Evolutionary conservation across 2,113 vertebrate species (phyloP).

Genomic region (Triplophysa dalaica): DNA sequence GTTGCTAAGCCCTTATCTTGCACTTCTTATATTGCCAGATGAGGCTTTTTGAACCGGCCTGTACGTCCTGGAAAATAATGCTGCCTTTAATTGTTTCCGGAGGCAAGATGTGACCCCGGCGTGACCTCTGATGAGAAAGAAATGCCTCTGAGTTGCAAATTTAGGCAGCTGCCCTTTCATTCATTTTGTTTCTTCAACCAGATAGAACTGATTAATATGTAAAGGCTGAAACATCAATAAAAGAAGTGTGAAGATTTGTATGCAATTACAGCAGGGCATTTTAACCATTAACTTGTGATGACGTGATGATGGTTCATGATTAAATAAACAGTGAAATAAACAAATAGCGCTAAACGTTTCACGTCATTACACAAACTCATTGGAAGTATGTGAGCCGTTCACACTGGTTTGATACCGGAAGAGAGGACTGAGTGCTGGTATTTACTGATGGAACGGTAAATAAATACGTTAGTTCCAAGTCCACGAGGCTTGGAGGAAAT

Average conservation of each 20-base stretch:
- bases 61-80: conserved; percentile 41
- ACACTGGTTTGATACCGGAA: conserved; percentile 28
- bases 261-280: conserved; percentile 47
- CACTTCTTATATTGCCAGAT: conserved; percentile 49
- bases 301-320: conserved; percentile 52
- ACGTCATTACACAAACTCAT: conserved; percentile 53
- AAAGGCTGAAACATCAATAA: conserved; percentile 47
- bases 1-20: conserved; percentile 52
- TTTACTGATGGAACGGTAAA: conserved; percentile 42
- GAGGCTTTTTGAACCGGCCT: conserved; percentile 15
- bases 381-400: conserved; percentile 49
- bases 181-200: conserved; percentile 29
- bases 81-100: conserved; percentile 56
- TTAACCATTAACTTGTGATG: conserved; percentile 53
- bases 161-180: conserved; percentile 38
- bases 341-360: conserved; percentile 39
- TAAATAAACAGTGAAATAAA: conserved; percentile 55
- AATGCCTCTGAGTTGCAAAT: conserved; percentile 15
- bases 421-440: conserved; percentile 12
- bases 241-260: conserved; percentile 37
- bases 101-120: conserved; percentile 44
- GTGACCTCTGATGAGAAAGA: conserved; percentile 32
- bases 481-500: conserved; percentile 27
- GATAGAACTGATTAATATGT: conserved; percentile 46
- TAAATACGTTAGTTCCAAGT: conserved; percentile 44